Percentiles rank a stretch among this genome's conserved stretches.
Conservation (phyloP, 1,140 invertebrate species). For the Sycophaga agraensis region DNA sequence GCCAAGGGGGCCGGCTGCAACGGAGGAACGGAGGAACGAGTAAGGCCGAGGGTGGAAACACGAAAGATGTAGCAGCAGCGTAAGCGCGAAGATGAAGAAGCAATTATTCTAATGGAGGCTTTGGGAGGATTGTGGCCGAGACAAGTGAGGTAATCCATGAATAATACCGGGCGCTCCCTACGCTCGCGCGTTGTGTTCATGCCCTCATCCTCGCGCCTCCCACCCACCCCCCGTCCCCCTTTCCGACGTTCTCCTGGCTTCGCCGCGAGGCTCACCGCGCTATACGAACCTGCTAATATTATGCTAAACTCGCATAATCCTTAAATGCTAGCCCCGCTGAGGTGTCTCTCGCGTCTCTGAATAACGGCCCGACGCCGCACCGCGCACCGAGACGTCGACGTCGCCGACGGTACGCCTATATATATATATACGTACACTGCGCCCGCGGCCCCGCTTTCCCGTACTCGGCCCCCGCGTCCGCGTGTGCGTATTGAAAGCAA, state of each 20-base stretch:
- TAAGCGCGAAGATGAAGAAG: conserved; percentile 56
- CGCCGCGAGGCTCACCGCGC: conserved; percentile 29
- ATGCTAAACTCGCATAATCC: conserved; percentile 54
- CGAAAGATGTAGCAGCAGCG: conserved; percentile 34
- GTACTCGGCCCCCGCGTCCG: no score
- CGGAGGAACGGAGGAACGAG: no score
- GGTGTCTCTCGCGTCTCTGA: conserved; percentile 19
- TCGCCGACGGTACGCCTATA: neutral
- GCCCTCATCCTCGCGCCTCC: conserved; percentile 21
- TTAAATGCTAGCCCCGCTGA: conserved; percentile 44
- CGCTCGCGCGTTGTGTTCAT: conserved; percentile 3
- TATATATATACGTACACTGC: conserved; percentile 1
- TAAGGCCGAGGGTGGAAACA: conserved; percentile 9
- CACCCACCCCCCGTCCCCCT: no score
- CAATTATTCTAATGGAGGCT: conserved; percentile 58
- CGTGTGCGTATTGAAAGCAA: conserved; percentile 7
- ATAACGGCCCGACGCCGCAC: neutral
- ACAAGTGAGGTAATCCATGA: conserved; percentile 57
- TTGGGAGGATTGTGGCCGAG: conserved; percentile 50
- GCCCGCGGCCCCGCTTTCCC: no score
- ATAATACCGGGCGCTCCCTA: conserved; percentile 42
- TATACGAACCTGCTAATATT: conserved; percentile 46
- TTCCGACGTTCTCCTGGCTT: no score
- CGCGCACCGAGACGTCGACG: neutral
- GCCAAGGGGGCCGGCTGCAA: neutral